These are phyloP conservation scores for Musca domestica DNA, from an alignment of 1,140 invertebrate genomes.

Conservation along the genomic window DNA sequence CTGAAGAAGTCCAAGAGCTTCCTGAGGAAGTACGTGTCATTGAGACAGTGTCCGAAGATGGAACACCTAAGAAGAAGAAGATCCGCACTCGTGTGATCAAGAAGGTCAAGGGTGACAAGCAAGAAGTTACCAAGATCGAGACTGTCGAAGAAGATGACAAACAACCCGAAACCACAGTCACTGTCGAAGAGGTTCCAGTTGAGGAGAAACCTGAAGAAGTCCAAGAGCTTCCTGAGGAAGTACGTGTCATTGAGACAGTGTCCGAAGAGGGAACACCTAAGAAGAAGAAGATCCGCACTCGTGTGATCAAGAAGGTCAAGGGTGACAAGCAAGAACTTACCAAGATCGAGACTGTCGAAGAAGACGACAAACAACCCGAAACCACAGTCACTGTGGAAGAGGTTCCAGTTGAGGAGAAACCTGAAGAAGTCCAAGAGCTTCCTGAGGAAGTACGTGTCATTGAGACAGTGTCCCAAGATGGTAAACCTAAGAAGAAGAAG, in stretches of 20 bases:
- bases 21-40: neutral
- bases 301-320: neutral
- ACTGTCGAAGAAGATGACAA: conserved; percentile 2
- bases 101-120: neutral
- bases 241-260: neutral
- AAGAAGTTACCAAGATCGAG: neutral
- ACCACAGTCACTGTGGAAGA: neutral
- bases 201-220: neutral
- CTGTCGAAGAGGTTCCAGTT: neutral
- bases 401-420: neutral
- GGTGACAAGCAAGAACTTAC: neutral
- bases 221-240: neutral
- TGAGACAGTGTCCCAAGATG: neutral
- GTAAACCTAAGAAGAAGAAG: neutral
- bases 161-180: neutral
- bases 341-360: neutral
- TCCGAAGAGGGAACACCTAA: neutral
- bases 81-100: neutral
- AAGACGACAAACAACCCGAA: conserved; percentile 7
- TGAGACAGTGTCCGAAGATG: neutral
- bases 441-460: neutral
- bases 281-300: neutral
- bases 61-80: neutral
- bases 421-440: neutral
- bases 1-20: neutral